Evolutionary conservation across 1,140 invertebrate genomes (phyloP).

Genomic region (Calycopis cecrops): DNA sequence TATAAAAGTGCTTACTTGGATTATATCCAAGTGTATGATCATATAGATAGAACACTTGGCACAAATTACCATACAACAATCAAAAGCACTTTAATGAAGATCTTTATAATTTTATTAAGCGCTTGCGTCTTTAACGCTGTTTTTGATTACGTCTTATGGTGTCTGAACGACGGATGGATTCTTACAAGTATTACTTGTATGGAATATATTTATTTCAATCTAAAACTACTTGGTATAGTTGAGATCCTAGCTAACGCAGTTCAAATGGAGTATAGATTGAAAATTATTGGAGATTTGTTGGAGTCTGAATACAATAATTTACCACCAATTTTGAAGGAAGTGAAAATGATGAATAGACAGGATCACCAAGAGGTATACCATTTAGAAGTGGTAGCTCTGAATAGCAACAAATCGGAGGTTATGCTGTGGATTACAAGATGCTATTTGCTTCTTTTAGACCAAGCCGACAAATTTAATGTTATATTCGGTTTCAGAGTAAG

Average conservation of each 20-base stretch:
- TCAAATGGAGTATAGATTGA: conserved; percentile 15
- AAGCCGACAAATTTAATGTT: conserved; percentile 20
- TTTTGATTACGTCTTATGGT: conserved; percentile 6
- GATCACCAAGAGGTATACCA: not conserved
- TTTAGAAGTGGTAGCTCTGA: not conserved
- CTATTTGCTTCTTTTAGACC: conserved; percentile 27
- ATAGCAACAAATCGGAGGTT: not conserved
- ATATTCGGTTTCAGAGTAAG: conserved; percentile 28
- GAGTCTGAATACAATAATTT: not conserved
- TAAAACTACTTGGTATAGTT: conserved; percentile 13
- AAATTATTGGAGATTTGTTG: conserved; percentile 15
- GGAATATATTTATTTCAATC: conserved; percentile 11
- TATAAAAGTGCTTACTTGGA: conserved; percentile 15
- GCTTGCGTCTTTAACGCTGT: not conserved
- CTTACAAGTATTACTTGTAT: not conserved
- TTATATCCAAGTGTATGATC: conserved; percentile 12
- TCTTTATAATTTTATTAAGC: conserved; percentile 1
- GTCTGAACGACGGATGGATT: not conserved
- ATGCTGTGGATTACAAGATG: conserved; percentile 11
- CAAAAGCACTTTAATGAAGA: conserved; percentile 3
- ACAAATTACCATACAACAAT: not conserved
- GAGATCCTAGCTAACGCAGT: conserved; percentile 13
- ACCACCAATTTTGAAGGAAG: not conserved
- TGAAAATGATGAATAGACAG: not conserved
- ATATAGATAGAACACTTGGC: conserved; percentile 11